phyloP scores from a whole-genome alignment of 1,140 invertebrate genomes.

The Papilio polyxenes region DNA sequence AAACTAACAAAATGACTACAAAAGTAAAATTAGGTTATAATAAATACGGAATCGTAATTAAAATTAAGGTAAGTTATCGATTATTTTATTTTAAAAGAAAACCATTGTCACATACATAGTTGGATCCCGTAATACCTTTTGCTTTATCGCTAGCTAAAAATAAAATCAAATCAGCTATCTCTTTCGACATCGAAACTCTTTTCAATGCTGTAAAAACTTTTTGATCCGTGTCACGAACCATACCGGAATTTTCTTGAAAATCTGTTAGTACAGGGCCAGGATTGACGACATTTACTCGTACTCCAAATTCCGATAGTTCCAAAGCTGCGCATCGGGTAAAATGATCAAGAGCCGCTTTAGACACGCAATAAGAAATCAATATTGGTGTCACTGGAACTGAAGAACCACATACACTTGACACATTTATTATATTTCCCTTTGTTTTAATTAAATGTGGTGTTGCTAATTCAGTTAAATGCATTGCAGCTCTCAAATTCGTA shows the following conservation, averaged over 20 bases:
- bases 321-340: constrained; percentile 3
- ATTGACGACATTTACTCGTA: background rate
- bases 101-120: background rate
- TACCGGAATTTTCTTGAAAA: background rate
- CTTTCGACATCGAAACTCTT: background rate
- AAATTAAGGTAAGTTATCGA: background rate
- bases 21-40: background rate
- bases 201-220: background rate
- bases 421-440: constrained; percentile 6
- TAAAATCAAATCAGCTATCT: constrained; percentile 1
- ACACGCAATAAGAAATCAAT: background rate
- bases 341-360: constrained; percentile 9
- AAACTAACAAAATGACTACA: background rate
- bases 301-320: constrained; percentile 3
- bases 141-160: constrained; percentile 8
- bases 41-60: background rate
- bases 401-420: background rate
- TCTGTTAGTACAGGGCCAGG: constrained; percentile 14
- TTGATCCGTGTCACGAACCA: background rate
- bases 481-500: background rate
- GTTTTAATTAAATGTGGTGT: constrained; percentile 17
- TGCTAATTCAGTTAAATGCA: constrained; percentile 6
- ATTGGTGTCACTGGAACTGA: no score
- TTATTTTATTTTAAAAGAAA: background rate
- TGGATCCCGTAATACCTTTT: background rate